Evolutionary conservation across 2,113 vertebrate genomes (phyloP).

Genomic region (Pluvialis apricaria): DNA sequence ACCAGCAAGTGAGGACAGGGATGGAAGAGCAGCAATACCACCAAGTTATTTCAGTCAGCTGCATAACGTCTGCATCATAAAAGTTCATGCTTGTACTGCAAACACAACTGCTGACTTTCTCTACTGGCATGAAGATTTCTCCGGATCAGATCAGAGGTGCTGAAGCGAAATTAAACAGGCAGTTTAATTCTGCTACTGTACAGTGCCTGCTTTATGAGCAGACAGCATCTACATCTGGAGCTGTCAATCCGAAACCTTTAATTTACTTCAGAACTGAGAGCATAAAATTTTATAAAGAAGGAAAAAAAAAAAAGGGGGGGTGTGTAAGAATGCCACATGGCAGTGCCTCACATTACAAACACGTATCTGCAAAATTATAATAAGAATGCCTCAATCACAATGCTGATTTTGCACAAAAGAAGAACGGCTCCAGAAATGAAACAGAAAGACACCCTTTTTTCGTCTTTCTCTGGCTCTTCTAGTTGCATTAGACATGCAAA

Average conservation of each 20-base stretch:
- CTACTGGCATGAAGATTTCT: neutral
- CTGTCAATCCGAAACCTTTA: neutral
- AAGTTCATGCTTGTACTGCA: neutral
- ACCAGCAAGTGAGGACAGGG: neutral
- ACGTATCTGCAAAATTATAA: neutral
- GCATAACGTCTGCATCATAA: neutral
- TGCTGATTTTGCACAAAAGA: neutral
- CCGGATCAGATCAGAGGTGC: neutral
- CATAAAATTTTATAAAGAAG: neutral
- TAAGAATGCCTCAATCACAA: neutral
- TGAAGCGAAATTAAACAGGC: neutral
- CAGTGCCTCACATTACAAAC: neutral
- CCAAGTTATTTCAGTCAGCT: neutral
- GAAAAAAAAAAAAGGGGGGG: fast-evolving
- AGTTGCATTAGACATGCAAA: neutral
- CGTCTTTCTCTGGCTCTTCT: neutral
- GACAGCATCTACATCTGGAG: neutral
- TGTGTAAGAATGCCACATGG: neutral
- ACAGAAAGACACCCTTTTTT: neutral
- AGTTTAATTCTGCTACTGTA: neutral
- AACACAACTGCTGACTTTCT: neutral
- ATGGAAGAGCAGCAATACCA: neutral
- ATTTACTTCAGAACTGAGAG: neutral
- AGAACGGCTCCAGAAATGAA: neutral
- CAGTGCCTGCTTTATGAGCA: neutral